Evolutionary conservation across 2,113 vertebrate genomes (phyloP), one percentile per base, ranked within the genome.

Genomic region (Diphyllodes magnificus): DNA sequence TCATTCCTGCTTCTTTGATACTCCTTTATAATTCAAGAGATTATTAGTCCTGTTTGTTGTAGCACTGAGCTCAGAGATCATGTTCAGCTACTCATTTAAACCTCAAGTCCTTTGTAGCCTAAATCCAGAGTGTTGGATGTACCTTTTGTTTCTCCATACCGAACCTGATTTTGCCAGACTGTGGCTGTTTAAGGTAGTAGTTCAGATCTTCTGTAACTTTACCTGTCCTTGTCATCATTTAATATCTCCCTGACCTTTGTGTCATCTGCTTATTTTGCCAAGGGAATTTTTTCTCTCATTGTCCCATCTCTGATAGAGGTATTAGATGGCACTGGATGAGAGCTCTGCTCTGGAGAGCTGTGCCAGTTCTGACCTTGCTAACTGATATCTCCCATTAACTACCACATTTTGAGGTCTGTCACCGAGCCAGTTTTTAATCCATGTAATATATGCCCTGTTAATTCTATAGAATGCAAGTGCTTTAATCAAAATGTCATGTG

Each of bases 381-480:
- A 68, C 77, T 92, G 94, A 92, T 96, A 92, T 73, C 64, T 95
- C 83, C 72, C 65, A 84, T 92, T 92, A 94, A 51, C 64, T 31
- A 40, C 35, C 40, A 40, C 20, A 12, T 91, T 95, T 71, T 76
- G 83, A 89, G 83, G 44, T 81, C 95, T 94, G 69, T 89, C 88
- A 64, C 23, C 4, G 9, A 94, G 92, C 31, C 92, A 91, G 44
- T 45, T 95, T 92, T 95, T 95, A 95, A 96, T 92, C 82, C 94
- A 73, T 87, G 86, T 76, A 76, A 93, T 94, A 94, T 89, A 89
- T 95, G 81, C 57, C 77, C 53, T 53, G 56, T 84, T 95, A 93
- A 95, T 95, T 94, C 83, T 83, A 94, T 92, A 93, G 90, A 96
- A 92, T 93, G 83, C 65, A 84, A 89, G 89, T 49, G 40, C 77